Base-by-base conservation (phyloP, 2,888 invertebrate genomes). In the Sialis lutaria region DNA sequence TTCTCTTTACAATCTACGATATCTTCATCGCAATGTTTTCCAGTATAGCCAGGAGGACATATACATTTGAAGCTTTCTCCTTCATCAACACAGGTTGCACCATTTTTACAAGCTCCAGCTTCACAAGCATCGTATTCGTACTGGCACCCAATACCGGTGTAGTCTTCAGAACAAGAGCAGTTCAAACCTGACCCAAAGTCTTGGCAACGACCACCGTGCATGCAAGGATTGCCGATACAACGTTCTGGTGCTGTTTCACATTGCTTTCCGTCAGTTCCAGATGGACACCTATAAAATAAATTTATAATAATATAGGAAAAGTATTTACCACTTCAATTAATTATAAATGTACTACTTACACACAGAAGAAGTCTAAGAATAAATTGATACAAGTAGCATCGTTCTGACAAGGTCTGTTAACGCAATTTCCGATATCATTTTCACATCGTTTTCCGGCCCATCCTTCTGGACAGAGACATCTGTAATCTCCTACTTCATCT, bases 161-260 rank as follows among this genome's bases (percentile, higher is more conserved):
- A 90, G 57, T 90, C 89, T 42, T 74, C 72, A 0, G 90, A 82
- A 57, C 95, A 96, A 4, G 92, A 84, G 58, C 95, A 96, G 63
- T 95, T 95, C 7, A 95, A 70, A 2, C 92, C 91, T 1, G 91
- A 92, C 6, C 95, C 95, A 57, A 88, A 95, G 64, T 95, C 95
- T 67, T 90, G 90, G 57, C 95, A 96, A 60, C 84, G 84, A 46
- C 95, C 95, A 42, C 86, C 89, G 58, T 96, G 93, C 88, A 92
- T 92, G 61, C 95, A 96, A 5, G 91, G 91, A 57, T 83, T 83
- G 31, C 91, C 91, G 50, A 91, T 86, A 61, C 91, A 91, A 52
- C 95, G 77, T 65, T 95, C 92, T 4, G 95, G 95, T 0, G 95
- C 92, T 0, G 91, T 91, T 67, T 95, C 93, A 63, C 96, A 96